Percentiles rank a stretch among this genome's conserved stretches.
Conservation (phyloP, 2,797 vertebrate genomes). For the Anguilla pacifica region DNA sequence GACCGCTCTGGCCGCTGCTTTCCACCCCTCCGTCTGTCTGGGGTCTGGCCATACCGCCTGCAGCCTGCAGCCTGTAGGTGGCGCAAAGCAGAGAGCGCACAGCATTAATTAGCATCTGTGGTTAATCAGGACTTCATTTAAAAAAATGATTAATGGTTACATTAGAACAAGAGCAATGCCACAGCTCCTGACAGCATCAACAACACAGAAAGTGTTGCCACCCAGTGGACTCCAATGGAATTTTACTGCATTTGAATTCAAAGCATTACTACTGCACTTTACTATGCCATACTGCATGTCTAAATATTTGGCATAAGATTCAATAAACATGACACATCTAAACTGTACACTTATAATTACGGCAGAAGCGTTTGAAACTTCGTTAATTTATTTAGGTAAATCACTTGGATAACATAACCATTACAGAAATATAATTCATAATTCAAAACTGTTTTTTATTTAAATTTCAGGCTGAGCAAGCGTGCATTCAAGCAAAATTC, state of each 20-base stretch:
- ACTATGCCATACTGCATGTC: neutral
- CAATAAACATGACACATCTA: neutral
- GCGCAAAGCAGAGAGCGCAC: neutral
- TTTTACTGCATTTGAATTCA: neutral
- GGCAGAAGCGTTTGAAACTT: neutral
- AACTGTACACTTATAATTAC: neutral
- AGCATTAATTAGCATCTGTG: neutral
- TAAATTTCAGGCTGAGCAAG: neutral
- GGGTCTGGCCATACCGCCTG: constrained; percentile 70
- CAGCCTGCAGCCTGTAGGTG: constrained; percentile 46
- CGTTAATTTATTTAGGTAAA: neutral
- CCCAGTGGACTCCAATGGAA: constrained; percentile 16
- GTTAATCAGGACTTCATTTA: neutral
- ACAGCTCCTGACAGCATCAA: neutral
- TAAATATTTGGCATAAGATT: neutral
- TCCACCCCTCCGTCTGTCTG: constrained; percentile 63
- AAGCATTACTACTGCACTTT: neutral
- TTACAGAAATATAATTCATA: neutral
- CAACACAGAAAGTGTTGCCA: neutral
- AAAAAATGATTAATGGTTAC: neutral
- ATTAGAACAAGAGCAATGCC: neutral
- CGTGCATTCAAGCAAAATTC: neutral
- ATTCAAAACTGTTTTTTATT: neutral
- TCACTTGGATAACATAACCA: neutral
- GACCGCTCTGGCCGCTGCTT: constrained; percentile 48